These are phyloP conservation scores for Diarsia mendica DNA, from an alignment of 2,888 invertebrate genomes.

Conservation along the genomic window DNA sequence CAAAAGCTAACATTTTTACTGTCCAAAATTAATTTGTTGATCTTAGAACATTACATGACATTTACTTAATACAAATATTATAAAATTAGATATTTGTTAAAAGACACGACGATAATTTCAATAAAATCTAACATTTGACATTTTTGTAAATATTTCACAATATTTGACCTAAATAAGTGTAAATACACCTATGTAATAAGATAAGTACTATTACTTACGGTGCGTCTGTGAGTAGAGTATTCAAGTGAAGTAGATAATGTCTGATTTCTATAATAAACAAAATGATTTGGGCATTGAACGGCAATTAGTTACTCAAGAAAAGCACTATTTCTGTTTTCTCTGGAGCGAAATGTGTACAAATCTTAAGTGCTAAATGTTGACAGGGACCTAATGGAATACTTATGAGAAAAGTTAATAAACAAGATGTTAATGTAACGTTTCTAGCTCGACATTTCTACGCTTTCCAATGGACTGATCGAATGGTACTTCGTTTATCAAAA, in stretches of 20 bases:
- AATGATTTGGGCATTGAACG: background rate
- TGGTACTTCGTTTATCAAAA: conserved; percentile 56
- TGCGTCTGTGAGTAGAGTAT: background rate
- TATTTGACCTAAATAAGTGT: background rate
- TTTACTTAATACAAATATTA: background rate
- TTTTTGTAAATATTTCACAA: conserved; percentile 1
- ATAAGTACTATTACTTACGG: background rate
- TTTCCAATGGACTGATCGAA: conserved; percentile 46
- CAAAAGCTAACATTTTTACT: background rate
- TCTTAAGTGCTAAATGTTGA: conserved; percentile 21
- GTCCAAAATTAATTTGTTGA: background rate
- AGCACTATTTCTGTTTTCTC: background rate
- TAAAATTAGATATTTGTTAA: background rate
- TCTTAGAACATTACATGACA: no score
- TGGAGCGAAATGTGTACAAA: background rate
- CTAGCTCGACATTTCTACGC: conserved; percentile 2
- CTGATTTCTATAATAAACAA: background rate
- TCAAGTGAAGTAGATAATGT: background rate
- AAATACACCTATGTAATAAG: no score
- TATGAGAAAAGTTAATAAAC: conserved; percentile 33
- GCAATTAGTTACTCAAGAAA: conserved; percentile 8
- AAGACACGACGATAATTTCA: background rate
- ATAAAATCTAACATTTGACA: conserved; percentile 8
- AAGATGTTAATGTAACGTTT: conserved; percentile 29
- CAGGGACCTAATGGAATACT: conserved; percentile 31